These are phyloP conservation scores for Athalia cordata DNA, from an alignment of 2,888 invertebrate genomes.

Conservation along the genomic window DNA sequence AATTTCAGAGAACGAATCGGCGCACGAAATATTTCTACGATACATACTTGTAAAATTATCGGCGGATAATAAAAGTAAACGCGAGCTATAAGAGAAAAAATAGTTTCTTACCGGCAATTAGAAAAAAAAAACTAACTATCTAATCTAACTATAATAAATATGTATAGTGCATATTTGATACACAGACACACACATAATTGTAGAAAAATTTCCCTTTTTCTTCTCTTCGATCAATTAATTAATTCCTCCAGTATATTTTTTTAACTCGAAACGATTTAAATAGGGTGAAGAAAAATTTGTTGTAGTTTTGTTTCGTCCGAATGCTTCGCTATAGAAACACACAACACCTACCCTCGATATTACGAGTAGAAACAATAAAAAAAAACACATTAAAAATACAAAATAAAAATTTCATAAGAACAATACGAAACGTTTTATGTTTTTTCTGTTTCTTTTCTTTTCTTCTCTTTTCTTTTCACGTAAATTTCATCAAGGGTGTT, in stretches of 20 bases:
- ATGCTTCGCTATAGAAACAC: too few species aligned
- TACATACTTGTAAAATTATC: not conserved
- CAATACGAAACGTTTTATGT: slow-evolving; percentile 48
- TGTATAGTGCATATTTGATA: too few species aligned
- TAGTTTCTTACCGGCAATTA: too few species aligned
- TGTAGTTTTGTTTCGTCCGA: too few species aligned
- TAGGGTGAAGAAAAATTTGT: not conserved
- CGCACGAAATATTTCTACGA: slow-evolving; percentile 26
- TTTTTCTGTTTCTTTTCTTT: slow-evolving; percentile 56
- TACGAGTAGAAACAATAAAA: too few species aligned
- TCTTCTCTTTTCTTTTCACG: slow-evolving; percentile 48
- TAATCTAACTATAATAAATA: too few species aligned
- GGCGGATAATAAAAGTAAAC: not conserved
- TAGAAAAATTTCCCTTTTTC: slow-evolving; percentile 2
- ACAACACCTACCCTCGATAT: too few species aligned
- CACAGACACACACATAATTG: not conserved
- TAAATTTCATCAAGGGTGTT: too few species aligned
- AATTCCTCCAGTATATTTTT: slow-evolving; percentile 45
- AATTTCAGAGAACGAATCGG: slow-evolving; percentile 21
- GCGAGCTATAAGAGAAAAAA: not conserved
- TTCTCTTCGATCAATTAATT: not conserved
- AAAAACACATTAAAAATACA: too few species aligned
- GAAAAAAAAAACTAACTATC: too few species aligned
- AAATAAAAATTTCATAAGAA: too few species aligned
- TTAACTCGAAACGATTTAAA: slow-evolving; percentile 20